Conservation (phyloP, 1,140 invertebrate species). For the Campoletis sonorensis region DNA sequence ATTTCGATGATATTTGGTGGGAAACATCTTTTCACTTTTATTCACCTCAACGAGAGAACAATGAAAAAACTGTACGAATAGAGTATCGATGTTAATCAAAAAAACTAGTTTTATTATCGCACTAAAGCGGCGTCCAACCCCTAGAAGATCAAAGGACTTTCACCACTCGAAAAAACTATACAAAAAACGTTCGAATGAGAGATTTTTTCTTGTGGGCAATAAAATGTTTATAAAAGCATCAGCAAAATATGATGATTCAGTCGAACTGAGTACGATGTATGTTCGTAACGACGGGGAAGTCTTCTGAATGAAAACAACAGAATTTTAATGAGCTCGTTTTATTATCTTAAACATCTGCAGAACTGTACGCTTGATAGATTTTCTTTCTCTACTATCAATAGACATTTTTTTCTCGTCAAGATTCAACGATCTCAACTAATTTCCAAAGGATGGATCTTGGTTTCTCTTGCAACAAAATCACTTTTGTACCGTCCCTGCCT, state of each 20-base stretch:
- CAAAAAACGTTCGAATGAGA: constrained; percentile 25
- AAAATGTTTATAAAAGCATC: constrained; percentile 41
- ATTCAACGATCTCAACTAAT: constrained; percentile 6
- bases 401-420: background rate
- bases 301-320: background rate
- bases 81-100: constrained; percentile 46
- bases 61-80: too few species aligned
- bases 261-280: background rate
- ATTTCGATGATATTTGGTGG: too few species aligned
- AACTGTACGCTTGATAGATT: background rate
- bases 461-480: background rate
- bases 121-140: background rate
- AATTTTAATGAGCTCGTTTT: constrained; percentile 1
- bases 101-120: background rate
- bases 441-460: background rate
- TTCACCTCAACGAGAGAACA: too few species aligned
- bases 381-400: background rate
- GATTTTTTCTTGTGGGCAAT: constrained; percentile 34
- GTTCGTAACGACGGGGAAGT: background rate
- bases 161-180: background rate
- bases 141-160: background rate
- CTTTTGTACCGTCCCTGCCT: background rate
- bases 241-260: background rate
- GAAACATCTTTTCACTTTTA: too few species aligned
- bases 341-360: background rate